A percentile compares a stretch with the other conserved stretches of the same genome.
Evolutionary conservation across 2,888 invertebrate genomes (phyloP).

Genomic region (Mongoloraphidia duomilia): DNA sequence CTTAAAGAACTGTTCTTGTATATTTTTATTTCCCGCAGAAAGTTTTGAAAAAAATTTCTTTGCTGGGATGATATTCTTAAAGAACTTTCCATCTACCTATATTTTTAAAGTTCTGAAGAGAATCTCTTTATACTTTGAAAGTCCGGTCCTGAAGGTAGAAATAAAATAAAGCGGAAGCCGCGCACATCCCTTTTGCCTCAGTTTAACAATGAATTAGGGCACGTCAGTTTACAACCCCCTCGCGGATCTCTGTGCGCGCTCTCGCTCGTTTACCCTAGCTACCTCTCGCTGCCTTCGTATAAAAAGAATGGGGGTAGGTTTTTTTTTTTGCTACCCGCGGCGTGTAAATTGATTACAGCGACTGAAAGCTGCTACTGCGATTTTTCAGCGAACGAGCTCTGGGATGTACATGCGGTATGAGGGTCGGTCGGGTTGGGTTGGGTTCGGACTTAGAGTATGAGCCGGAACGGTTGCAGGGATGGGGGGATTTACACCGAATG

Average conservation of each 20-base stretch:
- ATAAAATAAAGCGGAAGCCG: slow-evolving; percentile 16
- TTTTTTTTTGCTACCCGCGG: slow-evolving; percentile 5
- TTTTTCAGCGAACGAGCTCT: slow-evolving; percentile 6
- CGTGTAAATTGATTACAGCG: slow-evolving; percentile 14
- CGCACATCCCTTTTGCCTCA: slow-evolving; percentile 7
- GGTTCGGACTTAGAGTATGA: too few relatives aligned
- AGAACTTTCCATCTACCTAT: too few relatives aligned
- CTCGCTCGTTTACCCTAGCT: slow-evolving; percentile 6
- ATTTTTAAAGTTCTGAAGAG: too few relatives aligned
- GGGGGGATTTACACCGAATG: too few relatives aligned
- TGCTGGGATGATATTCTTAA: too few relatives aligned
- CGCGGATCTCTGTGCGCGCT: slow-evolving; percentile 2
- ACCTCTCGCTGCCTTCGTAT: slow-evolving; percentile 26
- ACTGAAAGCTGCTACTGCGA: slow-evolving; percentile 7
- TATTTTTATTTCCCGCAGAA: too few relatives aligned
- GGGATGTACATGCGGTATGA: too few relatives aligned
- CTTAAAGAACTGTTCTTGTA: too few relatives aligned
- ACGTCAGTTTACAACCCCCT: slow-evolving; percentile 14
- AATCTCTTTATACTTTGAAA: too few relatives aligned
- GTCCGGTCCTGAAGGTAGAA: not conserved
- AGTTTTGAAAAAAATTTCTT: too few relatives aligned
- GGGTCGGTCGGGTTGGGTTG: too few relatives aligned
- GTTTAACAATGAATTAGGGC: slow-evolving; percentile 20
- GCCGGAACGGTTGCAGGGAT: too few relatives aligned
- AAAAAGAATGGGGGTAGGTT: not conserved